Conservation (phyloP, 2,888 invertebrate species). For the Pseudanteris insignis region DNA sequence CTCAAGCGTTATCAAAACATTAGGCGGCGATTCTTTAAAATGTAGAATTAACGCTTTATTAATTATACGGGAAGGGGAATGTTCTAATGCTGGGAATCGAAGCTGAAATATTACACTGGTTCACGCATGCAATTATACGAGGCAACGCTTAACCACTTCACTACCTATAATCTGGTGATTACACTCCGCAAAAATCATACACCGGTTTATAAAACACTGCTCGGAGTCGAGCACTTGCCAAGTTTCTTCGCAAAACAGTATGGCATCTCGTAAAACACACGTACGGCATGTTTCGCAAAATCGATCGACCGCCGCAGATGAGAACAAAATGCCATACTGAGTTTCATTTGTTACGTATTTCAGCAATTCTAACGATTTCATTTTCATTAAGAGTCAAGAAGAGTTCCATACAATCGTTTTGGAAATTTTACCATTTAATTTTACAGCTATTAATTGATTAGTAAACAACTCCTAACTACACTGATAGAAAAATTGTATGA, state of each 20-base stretch:
- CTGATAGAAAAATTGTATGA: too few relatives aligned
- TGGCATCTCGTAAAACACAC: constrained; percentile 1
- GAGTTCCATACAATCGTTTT: too few relatives aligned
- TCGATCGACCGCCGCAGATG: background rate
- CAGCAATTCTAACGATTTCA: too few relatives aligned
- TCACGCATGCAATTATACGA: constrained; percentile 34
- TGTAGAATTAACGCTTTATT: constrained; percentile 38
- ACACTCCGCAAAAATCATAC: constrained; percentile 27
- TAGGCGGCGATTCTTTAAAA: constrained; percentile 26
- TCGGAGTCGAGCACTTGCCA: constrained; percentile 24
- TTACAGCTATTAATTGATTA: too few relatives aligned
- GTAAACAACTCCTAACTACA: too few relatives aligned
- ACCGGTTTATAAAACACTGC: constrained; percentile 28
- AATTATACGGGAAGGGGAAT: constrained; percentile 25
- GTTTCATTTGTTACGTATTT: too few relatives aligned
- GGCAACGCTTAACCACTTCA: constrained; percentile 28
- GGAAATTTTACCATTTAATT: too few relatives aligned
- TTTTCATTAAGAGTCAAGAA: too few relatives aligned
- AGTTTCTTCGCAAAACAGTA: constrained; percentile 14
- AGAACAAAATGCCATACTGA: too few relatives aligned
- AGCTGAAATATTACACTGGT: constrained; percentile 30
- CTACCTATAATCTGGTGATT: constrained; percentile 39
- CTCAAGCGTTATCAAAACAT: constrained; percentile 32
- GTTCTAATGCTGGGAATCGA: constrained; percentile 36
- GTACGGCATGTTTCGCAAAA: constrained; percentile 9